Percentiles rank a stretch among this genome's conserved stretches.
These are phyloP conservation scores for Vulpes ferrilata DNA, from an alignment of 2,113 vertebrate genomes.

Conservation along the genomic window DNA sequence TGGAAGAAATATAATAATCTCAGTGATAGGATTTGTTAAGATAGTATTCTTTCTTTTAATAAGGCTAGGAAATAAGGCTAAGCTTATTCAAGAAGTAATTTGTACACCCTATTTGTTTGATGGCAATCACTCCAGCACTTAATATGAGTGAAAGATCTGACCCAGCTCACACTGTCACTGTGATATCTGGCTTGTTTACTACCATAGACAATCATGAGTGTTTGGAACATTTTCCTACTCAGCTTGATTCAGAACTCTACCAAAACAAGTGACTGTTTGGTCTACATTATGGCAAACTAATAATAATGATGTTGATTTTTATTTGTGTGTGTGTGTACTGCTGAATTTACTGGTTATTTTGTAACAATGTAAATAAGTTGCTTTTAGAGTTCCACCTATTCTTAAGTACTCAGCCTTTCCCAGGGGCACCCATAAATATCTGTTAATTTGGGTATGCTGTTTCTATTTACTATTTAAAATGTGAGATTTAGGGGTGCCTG, in stretches of 20 bases:
- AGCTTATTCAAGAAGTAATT: conserved; percentile 18
- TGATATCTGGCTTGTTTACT: conserved; percentile 1
- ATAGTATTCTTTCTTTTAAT: not conserved
- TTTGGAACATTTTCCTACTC: not conserved
- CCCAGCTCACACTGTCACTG: not conserved
- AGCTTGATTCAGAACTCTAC: conserved; percentile 16
- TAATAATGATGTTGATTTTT: not conserved
- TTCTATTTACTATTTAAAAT: not conserved
- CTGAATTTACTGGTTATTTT: conserved; percentile 33
- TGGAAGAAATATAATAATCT: not conserved
- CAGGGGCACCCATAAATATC: not conserved
- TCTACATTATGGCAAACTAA: conserved; percentile 4
- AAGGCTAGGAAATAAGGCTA: conserved; percentile 2
- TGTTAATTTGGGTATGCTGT: not conserved
- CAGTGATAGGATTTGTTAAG: conserved; percentile 34
- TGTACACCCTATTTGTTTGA: not conserved
- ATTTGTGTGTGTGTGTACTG: not conserved
- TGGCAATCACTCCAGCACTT: not conserved
- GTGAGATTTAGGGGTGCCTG: not conserved
- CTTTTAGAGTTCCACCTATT: conserved; percentile 3
- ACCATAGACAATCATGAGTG: not conserved
- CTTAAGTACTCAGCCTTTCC: not conserved
- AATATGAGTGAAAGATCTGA: not conserved
- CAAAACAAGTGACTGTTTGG: conserved; percentile 46
- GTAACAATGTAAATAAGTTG: not conserved